Conservation (phyloP, 2,113 vertebrate species). For the Aldabrachelys gigantea region DNA sequence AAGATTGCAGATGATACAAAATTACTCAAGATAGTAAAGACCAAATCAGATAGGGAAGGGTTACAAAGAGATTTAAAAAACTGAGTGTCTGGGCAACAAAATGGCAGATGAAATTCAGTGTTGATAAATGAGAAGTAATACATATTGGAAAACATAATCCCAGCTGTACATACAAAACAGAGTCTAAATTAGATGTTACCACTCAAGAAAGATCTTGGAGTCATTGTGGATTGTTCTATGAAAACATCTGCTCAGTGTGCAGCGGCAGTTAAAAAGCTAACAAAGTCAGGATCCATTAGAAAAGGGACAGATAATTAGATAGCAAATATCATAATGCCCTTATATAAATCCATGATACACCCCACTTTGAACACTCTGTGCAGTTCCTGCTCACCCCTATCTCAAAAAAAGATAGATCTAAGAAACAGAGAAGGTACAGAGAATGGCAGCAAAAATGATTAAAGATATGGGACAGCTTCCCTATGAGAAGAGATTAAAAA, state of each 20-base stretch:
- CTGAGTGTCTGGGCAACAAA: background rate
- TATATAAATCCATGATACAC: background rate
- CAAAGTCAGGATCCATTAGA: background rate
- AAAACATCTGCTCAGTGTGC: background rate
- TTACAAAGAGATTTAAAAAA: background rate
- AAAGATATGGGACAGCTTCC: background rate
- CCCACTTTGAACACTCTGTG: background rate
- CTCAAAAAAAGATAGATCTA: too few species aligned
- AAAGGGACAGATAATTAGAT: background rate
- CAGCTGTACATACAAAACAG: background rate
- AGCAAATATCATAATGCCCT: background rate
- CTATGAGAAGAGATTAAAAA: background rate
- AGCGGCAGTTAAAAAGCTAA: background rate
- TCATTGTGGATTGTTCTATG: background rate
- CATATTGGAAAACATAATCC: background rate
- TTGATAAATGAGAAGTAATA: background rate
- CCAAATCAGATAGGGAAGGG: background rate
- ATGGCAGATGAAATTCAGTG: background rate
- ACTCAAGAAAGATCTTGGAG: background rate
- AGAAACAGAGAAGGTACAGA: background rate
- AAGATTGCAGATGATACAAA: background rate
- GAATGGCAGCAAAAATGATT: background rate
- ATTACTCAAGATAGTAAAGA: background rate
- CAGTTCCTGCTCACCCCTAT: background rate
- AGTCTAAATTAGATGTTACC: background rate